A percentile compares a stretch with the other conserved stretches of the same genome.
Evolutionary conservation across 2,113 vertebrate species (phyloP).

Genomic region (Lepidothrix coronata): DNA sequence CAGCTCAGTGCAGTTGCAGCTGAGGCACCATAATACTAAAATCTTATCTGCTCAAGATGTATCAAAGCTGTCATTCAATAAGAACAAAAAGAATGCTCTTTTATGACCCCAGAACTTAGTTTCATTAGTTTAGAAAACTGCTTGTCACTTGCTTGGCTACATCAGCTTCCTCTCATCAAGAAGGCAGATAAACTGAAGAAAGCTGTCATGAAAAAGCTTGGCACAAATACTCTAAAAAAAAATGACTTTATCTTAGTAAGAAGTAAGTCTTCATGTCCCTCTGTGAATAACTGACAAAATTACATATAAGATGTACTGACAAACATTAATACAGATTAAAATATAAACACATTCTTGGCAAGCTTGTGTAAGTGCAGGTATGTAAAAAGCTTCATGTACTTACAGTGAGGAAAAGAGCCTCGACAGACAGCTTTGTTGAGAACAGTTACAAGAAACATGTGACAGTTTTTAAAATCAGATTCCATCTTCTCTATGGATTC

Average conservation of each 20-base stretch:
- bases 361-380: neutral
- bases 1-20: neutral
- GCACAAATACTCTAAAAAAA: neutral
- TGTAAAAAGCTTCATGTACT: constrained; percentile 68
- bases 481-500: constrained; percentile 99
- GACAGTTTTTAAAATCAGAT: constrained; percentile 98
- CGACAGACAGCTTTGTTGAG: constrained; percentile 96
- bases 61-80: neutral
- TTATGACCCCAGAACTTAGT: neutral
- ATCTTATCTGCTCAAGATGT: neutral
- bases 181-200: neutral
- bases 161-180: neutral
- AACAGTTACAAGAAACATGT: constrained; percentile 97
- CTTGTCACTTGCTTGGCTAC: neutral
- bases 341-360: neutral
- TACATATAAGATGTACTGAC: neutral
- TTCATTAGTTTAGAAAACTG: neutral
- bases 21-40: neutral
- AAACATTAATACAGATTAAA: neutral
- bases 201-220: neutral
- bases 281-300: neutral
- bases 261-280: neutral
- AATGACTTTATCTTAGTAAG: neutral
- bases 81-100: neutral
- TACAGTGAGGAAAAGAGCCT: constrained; percentile 95